Evolutionary conservation across 2,797 vertebrate species (phyloP).

Genomic region (Pelobates cultripes): DNA sequence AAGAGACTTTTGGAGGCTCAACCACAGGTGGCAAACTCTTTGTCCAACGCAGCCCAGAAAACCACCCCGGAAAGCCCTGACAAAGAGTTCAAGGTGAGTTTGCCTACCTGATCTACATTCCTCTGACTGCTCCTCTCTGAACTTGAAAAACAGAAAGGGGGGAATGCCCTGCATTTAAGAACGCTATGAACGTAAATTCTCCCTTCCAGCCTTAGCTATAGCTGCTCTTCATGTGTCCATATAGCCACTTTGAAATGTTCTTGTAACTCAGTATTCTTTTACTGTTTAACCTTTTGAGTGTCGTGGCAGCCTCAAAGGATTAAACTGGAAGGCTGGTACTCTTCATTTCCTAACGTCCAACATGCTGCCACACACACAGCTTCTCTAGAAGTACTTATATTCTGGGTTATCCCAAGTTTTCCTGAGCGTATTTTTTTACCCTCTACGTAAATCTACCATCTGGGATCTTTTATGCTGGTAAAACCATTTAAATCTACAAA

Average conservation of each 20-base stretch:
- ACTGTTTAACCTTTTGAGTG: neutral
- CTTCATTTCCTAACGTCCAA: neutral
- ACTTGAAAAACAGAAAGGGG: neutral
- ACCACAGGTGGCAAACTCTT: slow-evolving; percentile 82
- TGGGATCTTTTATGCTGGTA: slow-evolving; percentile 45
- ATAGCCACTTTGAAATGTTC: neutral
- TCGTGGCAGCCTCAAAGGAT: neutral
- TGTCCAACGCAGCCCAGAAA: slow-evolving; percentile 80
- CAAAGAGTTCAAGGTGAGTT: slow-evolving; percentile 78
- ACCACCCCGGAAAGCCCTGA: slow-evolving; percentile 75
- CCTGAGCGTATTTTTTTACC: slow-evolving; percentile 3
- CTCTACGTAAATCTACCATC: slow-evolving; percentile 45
- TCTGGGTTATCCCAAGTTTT: neutral
- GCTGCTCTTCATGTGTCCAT: neutral
- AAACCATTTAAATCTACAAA: slow-evolving; percentile 50
- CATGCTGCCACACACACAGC: slow-evolving; percentile 18
- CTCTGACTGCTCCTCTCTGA: neutral
- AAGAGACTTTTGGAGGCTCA: slow-evolving; percentile 86
- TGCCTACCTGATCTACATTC: slow-evolving; percentile 30
- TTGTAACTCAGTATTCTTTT: neutral
- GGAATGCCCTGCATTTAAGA: neutral
- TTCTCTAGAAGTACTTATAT: slow-evolving; percentile 21
- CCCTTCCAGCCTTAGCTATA: neutral
- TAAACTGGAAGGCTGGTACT: neutral
- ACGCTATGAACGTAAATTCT: neutral